These are phyloP conservation scores for Arrhamphus sclerolepis DNA, from an alignment of 2,797 vertebrate genomes.

Conservation along the genomic window DNA sequence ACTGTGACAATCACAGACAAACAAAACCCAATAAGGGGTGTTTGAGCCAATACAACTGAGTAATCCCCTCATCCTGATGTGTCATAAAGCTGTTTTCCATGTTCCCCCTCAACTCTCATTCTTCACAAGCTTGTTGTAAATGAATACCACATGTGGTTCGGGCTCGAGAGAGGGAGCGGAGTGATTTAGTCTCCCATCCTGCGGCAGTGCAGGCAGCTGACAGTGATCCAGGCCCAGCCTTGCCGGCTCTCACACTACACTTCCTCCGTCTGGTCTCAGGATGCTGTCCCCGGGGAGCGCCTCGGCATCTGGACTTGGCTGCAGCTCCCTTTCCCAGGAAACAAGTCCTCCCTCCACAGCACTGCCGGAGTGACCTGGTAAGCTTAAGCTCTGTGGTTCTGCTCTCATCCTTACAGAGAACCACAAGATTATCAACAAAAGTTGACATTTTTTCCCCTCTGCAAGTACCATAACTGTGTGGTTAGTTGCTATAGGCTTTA, in stretches of 20 bases:
- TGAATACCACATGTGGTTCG: slow-evolving; percentile 80
- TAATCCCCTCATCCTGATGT: slow-evolving; percentile 80
- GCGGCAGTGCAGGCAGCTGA: slow-evolving; percentile 73
- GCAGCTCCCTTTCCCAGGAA: slow-evolving; percentile 91
- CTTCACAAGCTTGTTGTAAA: slow-evolving; percentile 80
- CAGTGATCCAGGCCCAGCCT: slow-evolving; percentile 75
- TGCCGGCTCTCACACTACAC: slow-evolving; percentile 80
- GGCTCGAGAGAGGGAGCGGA: slow-evolving; percentile 70
- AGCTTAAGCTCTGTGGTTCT: slow-evolving; percentile 38
- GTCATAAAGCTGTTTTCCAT: slow-evolving; percentile 83
- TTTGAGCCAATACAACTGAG: slow-evolving; percentile 67
- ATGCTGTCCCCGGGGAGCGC: slow-evolving; percentile 83
- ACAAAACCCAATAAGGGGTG: slow-evolving; percentile 50
- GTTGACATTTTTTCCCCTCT: slow-evolving; percentile 17
- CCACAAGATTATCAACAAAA: slow-evolving; percentile 41
- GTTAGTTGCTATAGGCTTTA: slow-evolving; percentile 1
- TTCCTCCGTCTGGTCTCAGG: slow-evolving; percentile 82
- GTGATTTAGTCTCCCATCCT: slow-evolving; percentile 75
- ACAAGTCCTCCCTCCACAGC: slow-evolving; percentile 84
- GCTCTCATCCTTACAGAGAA: slow-evolving; percentile 44
- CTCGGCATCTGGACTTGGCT: slow-evolving; percentile 92
- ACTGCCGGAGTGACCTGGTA: slow-evolving; percentile 75
- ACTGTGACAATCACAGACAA: slow-evolving; percentile 51
- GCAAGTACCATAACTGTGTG: slow-evolving; percentile 2
- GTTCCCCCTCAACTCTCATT: slow-evolving; percentile 51